Evolutionary conservation across 1,140 invertebrate genomes (phyloP).

Genomic region (Cephus cinctus): DNA sequence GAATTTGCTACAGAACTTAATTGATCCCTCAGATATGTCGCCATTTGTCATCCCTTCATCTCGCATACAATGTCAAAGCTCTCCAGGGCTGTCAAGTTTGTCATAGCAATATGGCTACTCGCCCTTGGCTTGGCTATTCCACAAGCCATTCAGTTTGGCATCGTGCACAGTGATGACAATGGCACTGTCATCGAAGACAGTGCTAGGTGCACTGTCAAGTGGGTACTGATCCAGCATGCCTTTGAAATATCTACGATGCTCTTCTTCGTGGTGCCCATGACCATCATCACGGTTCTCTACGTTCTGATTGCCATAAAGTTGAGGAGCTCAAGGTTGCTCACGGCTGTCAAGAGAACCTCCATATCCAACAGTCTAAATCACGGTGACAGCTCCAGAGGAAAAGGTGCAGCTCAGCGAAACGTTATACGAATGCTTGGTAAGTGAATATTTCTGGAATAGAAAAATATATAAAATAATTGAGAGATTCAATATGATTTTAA

Average conservation of each 20-base stretch:
- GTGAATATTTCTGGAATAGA: conserved; percentile 28
- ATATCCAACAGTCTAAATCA: conserved; percentile 32
- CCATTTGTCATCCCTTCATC: conserved; percentile 89
- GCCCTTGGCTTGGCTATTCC: conserved; percentile 78
- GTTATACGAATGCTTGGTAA: conserved; percentile 70
- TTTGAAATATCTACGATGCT: conserved; percentile 83
- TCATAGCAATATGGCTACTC: conserved; percentile 70
- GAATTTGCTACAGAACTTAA: too few species aligned
- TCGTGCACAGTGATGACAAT: conserved; percentile 57
- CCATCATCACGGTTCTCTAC: conserved; percentile 81
- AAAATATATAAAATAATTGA: neutral
- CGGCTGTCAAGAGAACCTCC: conserved; percentile 45
- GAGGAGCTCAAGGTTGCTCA: conserved; percentile 61
- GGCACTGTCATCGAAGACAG: conserved; percentile 52
- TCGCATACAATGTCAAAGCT: conserved; percentile 83
- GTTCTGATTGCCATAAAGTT: conserved; percentile 78
- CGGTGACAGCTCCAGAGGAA: conserved; percentile 34
- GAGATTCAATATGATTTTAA: too few species aligned
- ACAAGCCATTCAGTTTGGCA: conserved; percentile 73
- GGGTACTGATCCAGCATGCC: conserved; percentile 67
- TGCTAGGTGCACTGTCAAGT: conserved; percentile 60
- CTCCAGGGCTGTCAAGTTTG: conserved; percentile 69
- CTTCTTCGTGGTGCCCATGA: conserved; percentile 85
- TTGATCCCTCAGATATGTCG: conserved; percentile 73
- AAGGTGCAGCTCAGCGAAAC: conserved; percentile 56